Base-by-base conservation (phyloP, 2,888 invertebrate genomes). In the Epinotia ramella region DNA sequence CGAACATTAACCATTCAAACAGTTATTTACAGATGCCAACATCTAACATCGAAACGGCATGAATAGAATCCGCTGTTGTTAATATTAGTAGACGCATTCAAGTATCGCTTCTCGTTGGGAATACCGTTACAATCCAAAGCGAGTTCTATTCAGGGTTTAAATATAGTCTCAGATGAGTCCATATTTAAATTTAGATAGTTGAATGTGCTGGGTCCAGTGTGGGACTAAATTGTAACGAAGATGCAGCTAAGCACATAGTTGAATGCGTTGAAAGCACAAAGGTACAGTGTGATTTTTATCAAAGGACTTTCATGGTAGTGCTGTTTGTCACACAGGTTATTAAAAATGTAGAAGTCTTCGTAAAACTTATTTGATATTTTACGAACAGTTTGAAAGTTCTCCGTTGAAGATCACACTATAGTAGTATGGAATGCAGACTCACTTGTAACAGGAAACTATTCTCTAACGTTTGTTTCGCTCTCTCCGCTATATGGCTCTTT, bases 401-500 rank as follows among this genome's bases (percentile, higher is more conserved):
- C 66, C 33, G 53, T 24, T 28, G 9, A 53, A 28, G 57, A 59
- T 16, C 68, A 57, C 20, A 57, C 59, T 68, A 59, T 3, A 66
- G 40, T 57, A 59, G 80, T 84, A 85, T 80, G 78, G 83, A 88
- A 88, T 84, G 81, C 81, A 79, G 82, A 94, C 94, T 94, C 94
- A 94, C 94, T 94, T 94, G 94, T 83, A 91, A 79, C 93, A 94
- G 93, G 93, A 93, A 94, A 90, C 88, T 93, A 91, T 91, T 93
- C 82, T 94, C 94, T 93, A 94, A 91, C 75, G 92, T 89, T 88
- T 94, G 94, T 93, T 94, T 94, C 86, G 94, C 94, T 88, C 94
- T 91, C 92, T 94, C 94, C 85, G 92, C 93, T 83, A 94, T 93
- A 91, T 92, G 93, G 89, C 91, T 93, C 89, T 92, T 92, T 91